These are phyloP conservation scores for Villa cingulata DNA, from an alignment of 2,888 invertebrate species.

Conservation along the genomic window DNA sequence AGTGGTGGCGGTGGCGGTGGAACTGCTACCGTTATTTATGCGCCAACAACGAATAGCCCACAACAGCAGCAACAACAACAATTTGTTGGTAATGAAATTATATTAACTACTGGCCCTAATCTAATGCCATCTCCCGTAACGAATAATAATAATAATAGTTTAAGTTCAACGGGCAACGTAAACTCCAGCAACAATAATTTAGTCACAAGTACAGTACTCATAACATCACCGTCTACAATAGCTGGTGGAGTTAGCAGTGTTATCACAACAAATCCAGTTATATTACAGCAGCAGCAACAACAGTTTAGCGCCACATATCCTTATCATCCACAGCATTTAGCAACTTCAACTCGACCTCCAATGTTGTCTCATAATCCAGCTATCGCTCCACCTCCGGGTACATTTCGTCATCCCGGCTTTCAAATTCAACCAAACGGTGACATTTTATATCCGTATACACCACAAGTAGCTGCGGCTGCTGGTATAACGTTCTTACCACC, in stretches of 20 bases:
- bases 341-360: slow-evolving; percentile 23
- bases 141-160: slow-evolving; percentile 14
- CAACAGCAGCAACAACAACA: slow-evolving; percentile 18
- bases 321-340: slow-evolving; percentile 26
- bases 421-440: slow-evolving; percentile 41
- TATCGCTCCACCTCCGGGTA: slow-evolving; percentile 23
- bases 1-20: slow-evolving; percentile 17
- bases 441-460: slow-evolving; percentile 40
- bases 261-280: slow-evolving; percentile 23
- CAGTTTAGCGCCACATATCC: slow-evolving; percentile 25
- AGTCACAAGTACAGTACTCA: slow-evolving; percentile 20
- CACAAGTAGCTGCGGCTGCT: slow-evolving; percentile 19
- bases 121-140: slow-evolving; percentile 13
- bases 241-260: slow-evolving; percentile 20
- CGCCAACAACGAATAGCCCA: slow-evolving; percentile 13
- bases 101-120: slow-evolving; percentile 16
- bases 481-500: slow-evolving; percentile 17
- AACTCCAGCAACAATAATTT: slow-evolving; percentile 13
- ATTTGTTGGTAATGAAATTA: slow-evolving; percentile 12
- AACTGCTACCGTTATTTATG: slow-evolving; percentile 11
- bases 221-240: slow-evolving; percentile 26
- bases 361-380: slow-evolving; percentile 27
- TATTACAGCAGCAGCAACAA: slow-evolving; percentile 22
- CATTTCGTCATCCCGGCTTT: slow-evolving; percentile 32
- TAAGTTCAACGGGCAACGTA: slow-evolving; percentile 10